Evolutionary conservation across 35 echinoderm and acorn worm genomes (phyloP), one percentile per base, ranked within the genome.

Genomic region (Diadema setosum): DNA sequence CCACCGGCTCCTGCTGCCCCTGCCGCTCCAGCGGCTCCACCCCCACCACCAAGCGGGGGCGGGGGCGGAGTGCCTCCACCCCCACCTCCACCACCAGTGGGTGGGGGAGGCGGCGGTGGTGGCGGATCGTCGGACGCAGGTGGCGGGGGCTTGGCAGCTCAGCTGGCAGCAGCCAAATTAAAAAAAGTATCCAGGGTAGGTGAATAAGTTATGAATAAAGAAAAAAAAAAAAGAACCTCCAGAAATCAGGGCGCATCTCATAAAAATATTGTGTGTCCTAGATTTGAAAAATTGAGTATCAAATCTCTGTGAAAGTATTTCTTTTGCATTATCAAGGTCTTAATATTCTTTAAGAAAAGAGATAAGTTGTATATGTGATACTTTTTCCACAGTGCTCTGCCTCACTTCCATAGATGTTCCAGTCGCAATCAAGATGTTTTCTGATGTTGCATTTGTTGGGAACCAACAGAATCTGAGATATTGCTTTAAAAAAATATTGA

Each of bases 171-270:
- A 46, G 85, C 85, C 40, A 93, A 93, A 70, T 85, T 93, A 16
- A 93, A 93, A 67, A 93, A 93, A 37, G 18, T 39, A 12, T 8
- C 23, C 80, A 90, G 82, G 63, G 89, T 83, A 74, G 75, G 89
- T 75, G 15, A 45, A 16, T 90, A 36, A 15, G 36, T 80, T 33
- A n/a, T n/a, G n/a, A n/a, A n/a, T n/a, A n/a, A n/a, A n/a, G n/a
- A n/a, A n/a, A n/a, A n/a, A n/a, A n/a, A n/a, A n/a, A n/a, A n/a
- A n/a, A n/a, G n/a, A n/a, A n/a, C n/a, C n/a, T n/a, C n/a, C n/a
- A n/a, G n/a, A n/a, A n/a, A n/a, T n/a, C n/a, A n/a, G n/a, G 43
- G 0, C 21, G 50, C 12, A 57, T 14, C 12, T 57, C 50, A 57
- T 57, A 57, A 14, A 57, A 57, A 14, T 57, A 57, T 12, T 12